Evolutionary conservation across 2,113 vertebrate species (phyloP).

Genomic region (Pseudonaja textilis): DNA sequence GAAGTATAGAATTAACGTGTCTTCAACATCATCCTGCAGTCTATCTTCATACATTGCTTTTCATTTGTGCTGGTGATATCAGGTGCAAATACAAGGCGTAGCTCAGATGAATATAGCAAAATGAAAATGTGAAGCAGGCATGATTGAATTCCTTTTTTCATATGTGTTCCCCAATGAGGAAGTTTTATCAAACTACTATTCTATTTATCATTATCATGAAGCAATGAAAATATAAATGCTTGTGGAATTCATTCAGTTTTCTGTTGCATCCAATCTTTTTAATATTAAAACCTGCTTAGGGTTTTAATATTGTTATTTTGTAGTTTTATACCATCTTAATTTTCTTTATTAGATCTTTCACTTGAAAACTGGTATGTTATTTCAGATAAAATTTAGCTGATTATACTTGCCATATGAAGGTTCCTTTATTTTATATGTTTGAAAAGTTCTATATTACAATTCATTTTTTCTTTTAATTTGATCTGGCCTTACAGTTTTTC

Average conservation of each 20-base stretch:
- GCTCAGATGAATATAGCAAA: neutral
- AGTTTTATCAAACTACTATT: neutral
- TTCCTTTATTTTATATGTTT: neutral
- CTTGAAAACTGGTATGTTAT: neutral
- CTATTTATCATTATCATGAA: neutral
- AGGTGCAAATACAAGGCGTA: neutral
- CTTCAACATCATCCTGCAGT: neutral
- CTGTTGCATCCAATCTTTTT: neutral
- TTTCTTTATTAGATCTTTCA: neutral
- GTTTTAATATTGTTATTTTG: neutral
- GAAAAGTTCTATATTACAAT: neutral
- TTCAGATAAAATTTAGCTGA: neutral
- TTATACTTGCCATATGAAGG: neutral
- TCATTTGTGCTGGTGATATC: neutral
- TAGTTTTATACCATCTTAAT: neutral
- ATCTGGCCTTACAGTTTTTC: neutral
- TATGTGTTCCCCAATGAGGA: neutral
- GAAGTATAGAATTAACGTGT: neutral
- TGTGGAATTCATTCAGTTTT: neutral
- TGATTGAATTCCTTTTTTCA: neutral
- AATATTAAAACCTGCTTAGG: neutral
- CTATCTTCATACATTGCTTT: neutral
- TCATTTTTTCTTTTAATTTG: neutral
- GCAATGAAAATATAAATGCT: neutral
- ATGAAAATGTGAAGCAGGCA: slow-evolving; percentile 11